A percentile compares a stretch with the other conserved stretches of the same genome.
Evolutionary conservation across 1,140 invertebrate species (phyloP).

Genomic region (Leptinotarsa defecta): DNA sequence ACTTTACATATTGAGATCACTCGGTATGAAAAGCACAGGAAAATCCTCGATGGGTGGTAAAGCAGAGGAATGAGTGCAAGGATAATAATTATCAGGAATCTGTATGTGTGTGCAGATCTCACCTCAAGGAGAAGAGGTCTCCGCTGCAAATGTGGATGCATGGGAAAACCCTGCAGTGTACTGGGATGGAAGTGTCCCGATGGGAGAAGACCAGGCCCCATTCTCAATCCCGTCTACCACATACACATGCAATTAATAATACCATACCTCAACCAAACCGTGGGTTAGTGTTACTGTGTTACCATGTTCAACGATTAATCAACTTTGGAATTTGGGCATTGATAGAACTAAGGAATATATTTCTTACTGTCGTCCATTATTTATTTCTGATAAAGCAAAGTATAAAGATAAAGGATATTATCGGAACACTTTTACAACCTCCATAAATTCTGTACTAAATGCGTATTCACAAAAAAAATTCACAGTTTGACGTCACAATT

Average conservation of each 20-base stretch:
- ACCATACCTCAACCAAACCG: constrained; percentile 35
- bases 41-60: neutral
- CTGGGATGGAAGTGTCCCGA: constrained; percentile 48
- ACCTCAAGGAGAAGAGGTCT: constrained; percentile 77
- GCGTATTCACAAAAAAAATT: too few relatives aligned
- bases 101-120: constrained; percentile 56
- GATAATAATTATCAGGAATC: constrained; percentile 4
- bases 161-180: constrained; percentile 44
- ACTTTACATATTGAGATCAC: too few relatives aligned
- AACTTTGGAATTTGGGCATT: too few relatives aligned
- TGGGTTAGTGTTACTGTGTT: neutral
- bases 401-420: too few relatives aligned
- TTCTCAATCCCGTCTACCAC: constrained; percentile 57
- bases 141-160: constrained; percentile 56
- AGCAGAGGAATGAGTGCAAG: neutral
- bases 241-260: constrained; percentile 57
- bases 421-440: too few relatives aligned
- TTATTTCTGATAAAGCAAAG: too few relatives aligned
- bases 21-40: neutral
- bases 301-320: neutral
- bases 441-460: too few relatives aligned
- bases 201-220: constrained; percentile 50
- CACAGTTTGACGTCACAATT: too few relatives aligned
- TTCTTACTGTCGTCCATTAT: too few relatives aligned
- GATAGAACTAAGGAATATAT: too few relatives aligned